A percentile compares a stretch with the other conserved stretches of the same genome.
phyloP scores from a whole-genome alignment of 53 echinoderm and acorn worm species.

The Stichopus horrens region DNA sequence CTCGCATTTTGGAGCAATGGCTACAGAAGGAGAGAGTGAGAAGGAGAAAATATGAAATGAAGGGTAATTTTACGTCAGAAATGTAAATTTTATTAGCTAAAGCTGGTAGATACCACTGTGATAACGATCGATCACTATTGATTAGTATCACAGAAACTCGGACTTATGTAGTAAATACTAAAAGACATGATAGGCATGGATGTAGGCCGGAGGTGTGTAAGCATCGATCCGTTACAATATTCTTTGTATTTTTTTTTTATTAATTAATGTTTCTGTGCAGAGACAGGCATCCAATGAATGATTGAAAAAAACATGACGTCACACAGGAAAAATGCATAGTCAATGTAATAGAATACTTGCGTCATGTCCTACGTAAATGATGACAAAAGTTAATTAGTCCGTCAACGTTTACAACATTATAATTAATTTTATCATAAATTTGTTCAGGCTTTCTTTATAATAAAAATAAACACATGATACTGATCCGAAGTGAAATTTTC shows the following conservation, averaged over 20 bases:
- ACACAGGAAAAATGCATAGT: too few relatives aligned
- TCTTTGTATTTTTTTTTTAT: slow-evolving; percentile 9
- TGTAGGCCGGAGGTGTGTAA: slow-evolving; percentile 15
- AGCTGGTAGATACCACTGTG: slow-evolving; percentile 12
- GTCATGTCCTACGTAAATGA: too few relatives aligned
- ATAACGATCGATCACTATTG: slow-evolving; percentile 11
- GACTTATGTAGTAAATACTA: not conserved
- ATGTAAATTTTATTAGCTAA: slow-evolving; percentile 24
- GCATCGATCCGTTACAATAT: not conserved
- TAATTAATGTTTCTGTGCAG: not conserved
- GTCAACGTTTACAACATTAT: too few relatives aligned
- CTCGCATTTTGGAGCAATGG: not conserved
- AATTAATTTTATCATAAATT: too few relatives aligned
- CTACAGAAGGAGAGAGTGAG: not conserved
- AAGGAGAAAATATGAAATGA: not conserved
- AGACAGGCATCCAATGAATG: not conserved
- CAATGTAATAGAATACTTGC: too few relatives aligned
- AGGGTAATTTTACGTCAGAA: not conserved
- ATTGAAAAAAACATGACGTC: too few relatives aligned
- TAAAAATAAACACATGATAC: too few relatives aligned
- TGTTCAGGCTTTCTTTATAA: too few relatives aligned
- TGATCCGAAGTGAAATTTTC: too few relatives aligned
- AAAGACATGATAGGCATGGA: not conserved
- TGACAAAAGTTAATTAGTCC: too few relatives aligned
- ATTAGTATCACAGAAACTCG: not conserved